A percentile compares a stretch with the other conserved stretches of the same genome.
phyloP scores from a whole-genome alignment of 2,113 vertebrate genomes.

The Callorhinus ursinus region DNA sequence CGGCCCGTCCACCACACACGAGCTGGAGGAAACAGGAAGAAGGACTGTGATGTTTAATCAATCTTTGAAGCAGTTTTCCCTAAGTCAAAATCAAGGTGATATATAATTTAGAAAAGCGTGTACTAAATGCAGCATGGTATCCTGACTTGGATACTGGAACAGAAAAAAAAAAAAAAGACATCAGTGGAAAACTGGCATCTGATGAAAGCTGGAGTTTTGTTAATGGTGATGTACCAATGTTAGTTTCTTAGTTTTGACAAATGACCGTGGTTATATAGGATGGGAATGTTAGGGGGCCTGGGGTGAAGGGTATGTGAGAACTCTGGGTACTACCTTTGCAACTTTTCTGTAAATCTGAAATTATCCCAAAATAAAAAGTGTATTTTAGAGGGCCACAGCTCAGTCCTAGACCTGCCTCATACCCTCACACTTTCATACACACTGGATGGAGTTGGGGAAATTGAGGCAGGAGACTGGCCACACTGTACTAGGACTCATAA shows the following conservation, averaged over 20 bases:
- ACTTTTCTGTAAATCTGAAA: slow-evolving; percentile 52
- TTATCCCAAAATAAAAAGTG: neutral
- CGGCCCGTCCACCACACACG: accelerated
- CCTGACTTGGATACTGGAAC: neutral
- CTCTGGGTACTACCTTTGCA: neutral
- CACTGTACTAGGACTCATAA: no score
- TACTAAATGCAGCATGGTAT: neutral
- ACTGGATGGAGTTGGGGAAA: neutral
- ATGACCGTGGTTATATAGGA: neutral
- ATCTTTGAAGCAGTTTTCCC: neutral
- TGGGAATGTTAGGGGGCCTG: neutral
- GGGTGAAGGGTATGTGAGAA: neutral
- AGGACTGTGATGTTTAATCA: neutral
- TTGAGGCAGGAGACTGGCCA: neutral
- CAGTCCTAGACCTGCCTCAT: neutral
- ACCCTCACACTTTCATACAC: neutral
- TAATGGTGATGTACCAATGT: neutral
- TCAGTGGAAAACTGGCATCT: neutral
- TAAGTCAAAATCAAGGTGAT: neutral
- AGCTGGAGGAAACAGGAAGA: neutral
- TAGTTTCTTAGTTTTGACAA: neutral
- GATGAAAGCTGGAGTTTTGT: neutral
- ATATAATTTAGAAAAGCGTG: slow-evolving; percentile 9
- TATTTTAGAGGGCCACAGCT: neutral
- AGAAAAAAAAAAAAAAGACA: neutral